Conservation (phyloP, 53 echinoderm and acorn worm species). For the Holothuria scabra region DNA sequence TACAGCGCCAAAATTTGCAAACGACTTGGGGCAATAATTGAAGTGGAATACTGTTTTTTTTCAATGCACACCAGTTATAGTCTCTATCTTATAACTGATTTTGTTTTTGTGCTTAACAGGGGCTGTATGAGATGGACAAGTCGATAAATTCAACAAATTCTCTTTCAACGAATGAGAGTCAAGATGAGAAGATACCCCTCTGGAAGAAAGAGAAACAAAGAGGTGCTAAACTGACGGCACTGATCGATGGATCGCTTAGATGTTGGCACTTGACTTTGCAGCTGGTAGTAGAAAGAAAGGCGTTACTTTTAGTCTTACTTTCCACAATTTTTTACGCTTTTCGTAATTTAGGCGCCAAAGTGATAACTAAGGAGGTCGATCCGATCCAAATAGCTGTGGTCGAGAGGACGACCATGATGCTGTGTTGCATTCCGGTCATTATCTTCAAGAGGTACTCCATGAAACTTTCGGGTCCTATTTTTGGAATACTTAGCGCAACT, state of each 20-base stretch:
- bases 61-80: too few relatives aligned
- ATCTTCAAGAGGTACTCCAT: constrained; percentile 4
- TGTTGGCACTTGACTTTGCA: constrained; percentile 10
- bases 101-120: too few relatives aligned
- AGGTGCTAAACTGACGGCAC: not conserved
- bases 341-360: constrained; percentile 39
- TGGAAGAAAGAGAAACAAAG: constrained; percentile 36
- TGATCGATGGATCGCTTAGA: not conserved
- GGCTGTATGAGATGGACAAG: constrained; percentile 4
- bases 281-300: constrained; percentile 1
- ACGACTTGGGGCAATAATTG: too few relatives aligned
- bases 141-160: constrained; percentile 13
- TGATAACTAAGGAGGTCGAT: constrained; percentile 20
- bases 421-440: constrained; percentile 23
- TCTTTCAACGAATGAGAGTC: constrained; percentile 28
- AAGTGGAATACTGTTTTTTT: too few relatives aligned
- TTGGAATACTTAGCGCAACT: constrained; percentile 8
- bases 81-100: too few relatives aligned
- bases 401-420: constrained; percentile 39
- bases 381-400: constrained; percentile 23
- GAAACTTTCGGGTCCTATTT: not conserved
- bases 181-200: constrained; percentile 28
- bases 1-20: too few relatives aligned
- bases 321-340: constrained; percentile 41
- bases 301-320: constrained; percentile 28